phyloP scores from a whole-genome alignment of 1,140 invertebrate species.

The Schmidtea mediterranea region DNA sequence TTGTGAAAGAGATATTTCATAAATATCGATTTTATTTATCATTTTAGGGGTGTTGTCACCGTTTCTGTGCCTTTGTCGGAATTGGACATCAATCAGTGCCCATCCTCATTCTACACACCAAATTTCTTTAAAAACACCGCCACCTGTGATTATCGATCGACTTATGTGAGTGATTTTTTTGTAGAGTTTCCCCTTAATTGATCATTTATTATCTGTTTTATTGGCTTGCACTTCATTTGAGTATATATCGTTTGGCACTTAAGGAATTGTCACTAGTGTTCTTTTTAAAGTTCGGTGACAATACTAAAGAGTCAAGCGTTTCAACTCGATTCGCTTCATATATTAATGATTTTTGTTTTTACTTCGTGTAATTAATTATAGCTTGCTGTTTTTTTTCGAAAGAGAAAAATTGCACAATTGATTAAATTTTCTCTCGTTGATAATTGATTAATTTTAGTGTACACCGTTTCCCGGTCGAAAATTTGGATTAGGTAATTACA shows the following conservation, averaged over 20 bases:
- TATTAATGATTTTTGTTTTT: slow-evolving; percentile 9
- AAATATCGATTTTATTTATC: slow-evolving; percentile 2
- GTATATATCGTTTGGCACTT: slow-evolving; percentile 2
- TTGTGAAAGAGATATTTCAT: too few species aligned
- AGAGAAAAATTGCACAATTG: too few species aligned
- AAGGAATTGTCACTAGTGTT: slow-evolving; percentile 1
- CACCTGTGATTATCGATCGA: slow-evolving; percentile 63
- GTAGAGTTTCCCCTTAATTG: background rate
- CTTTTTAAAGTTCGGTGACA: too few species aligned
- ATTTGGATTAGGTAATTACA: slow-evolving; percentile 47
- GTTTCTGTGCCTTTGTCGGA: slow-evolving; percentile 65
- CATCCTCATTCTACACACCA: slow-evolving; percentile 47
- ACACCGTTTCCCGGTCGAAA: slow-evolving; percentile 6
- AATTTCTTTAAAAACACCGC: slow-evolving; percentile 84
- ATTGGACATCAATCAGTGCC: slow-evolving; percentile 78
- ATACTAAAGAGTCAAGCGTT: too few species aligned
- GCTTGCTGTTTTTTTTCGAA: too few species aligned
- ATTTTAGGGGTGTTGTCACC: slow-evolving; percentile 59
- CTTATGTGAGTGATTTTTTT: slow-evolving; percentile 47
- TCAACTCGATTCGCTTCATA: too few species aligned
- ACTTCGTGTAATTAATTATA: too few species aligned
- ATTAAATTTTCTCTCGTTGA: too few species aligned
- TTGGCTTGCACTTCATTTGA: too few species aligned
- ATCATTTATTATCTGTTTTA: too few species aligned
- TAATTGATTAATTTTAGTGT: slow-evolving; percentile 7